A percentile compares a stretch with the other conserved stretches of the same genome.
phyloP scores from a whole-genome alignment of 2,888 invertebrate genomes.

The Microplitis deprimator region DNA sequence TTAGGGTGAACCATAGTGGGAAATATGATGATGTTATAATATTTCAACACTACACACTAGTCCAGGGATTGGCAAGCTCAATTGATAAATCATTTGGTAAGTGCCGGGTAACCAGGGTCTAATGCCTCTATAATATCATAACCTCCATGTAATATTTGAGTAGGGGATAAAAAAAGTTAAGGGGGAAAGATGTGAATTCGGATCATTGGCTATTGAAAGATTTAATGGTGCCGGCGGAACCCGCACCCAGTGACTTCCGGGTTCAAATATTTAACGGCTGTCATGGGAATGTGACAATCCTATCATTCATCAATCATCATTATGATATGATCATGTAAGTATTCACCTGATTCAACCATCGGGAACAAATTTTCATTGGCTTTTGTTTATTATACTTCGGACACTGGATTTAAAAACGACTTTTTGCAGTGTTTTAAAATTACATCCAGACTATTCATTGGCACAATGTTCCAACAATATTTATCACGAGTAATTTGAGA shows the following conservation, averaged over 20 bases:
- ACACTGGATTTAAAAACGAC: too few relatives aligned
- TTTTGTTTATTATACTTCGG: neutral
- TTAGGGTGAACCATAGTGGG: conserved; percentile 63
- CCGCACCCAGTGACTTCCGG: conserved; percentile 41
- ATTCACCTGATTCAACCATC: neutral
- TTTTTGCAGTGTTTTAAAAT: too few relatives aligned
- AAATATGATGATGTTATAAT: conserved; percentile 67
- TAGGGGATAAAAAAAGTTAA: neutral
- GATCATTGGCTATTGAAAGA: conserved; percentile 46
- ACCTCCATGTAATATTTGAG: neutral
- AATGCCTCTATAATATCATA: conserved; percentile 7
- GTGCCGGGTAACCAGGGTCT: conserved; percentile 53
- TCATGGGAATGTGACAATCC: neutral
- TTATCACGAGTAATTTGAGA: conserved; percentile 33
- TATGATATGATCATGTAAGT: neutral
- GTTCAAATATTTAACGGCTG: conserved; percentile 22
- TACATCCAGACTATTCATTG: neutral
- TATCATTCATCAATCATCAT: conserved; percentile 4
- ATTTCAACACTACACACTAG: conserved; percentile 65
- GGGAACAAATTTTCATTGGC: neutral
- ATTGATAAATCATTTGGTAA: conserved; percentile 68
- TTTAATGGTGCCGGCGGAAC: conserved; percentile 22
- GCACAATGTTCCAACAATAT: conserved; percentile 22
- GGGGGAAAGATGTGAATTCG: conserved; percentile 35
- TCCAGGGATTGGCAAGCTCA: conserved; percentile 63